Percentiles rank a stretch among this genome's conserved stretches.
These are phyloP conservation scores for Clarias gariepinus DNA, from an alignment of 2,113 vertebrate genomes.

Conservation along the genomic window DNA sequence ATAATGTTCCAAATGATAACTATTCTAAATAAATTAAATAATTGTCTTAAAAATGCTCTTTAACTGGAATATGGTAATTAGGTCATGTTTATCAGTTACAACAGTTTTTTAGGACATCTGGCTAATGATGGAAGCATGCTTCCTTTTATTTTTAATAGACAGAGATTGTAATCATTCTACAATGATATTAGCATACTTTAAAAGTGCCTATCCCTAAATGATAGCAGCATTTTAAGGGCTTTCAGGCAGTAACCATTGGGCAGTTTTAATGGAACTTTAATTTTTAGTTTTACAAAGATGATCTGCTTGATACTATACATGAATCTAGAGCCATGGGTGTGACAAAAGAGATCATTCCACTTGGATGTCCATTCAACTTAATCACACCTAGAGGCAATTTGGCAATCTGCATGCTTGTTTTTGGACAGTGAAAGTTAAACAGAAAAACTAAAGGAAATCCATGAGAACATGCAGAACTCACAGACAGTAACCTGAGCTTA, in stretches of 20 bases:
- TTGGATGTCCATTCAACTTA: not conserved
- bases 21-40: no score
- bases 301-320: not conserved
- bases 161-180: not conserved
- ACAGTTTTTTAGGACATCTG: conserved; percentile 28
- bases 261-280: no score
- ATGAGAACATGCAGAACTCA: not conserved
- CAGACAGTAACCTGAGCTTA: not conserved
- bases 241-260: not conserved
- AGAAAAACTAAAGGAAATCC: not conserved
- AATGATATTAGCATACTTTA: not conserved
- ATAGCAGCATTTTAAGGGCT: not conserved
- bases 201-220: not conserved
- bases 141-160: not conserved
- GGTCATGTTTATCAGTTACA: conserved; percentile 6
- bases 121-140: not conserved
- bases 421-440: not conserved
- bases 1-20: not conserved
- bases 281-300: not conserved
- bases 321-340: not conserved
- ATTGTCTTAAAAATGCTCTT: not conserved
- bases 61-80: conserved; percentile 28
- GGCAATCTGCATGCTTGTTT: not conserved
- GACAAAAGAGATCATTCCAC: not conserved
- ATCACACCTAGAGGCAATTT: not conserved